phyloP scores from a whole-genome alignment of 2,113 vertebrate species.

The Anser cygnoides region DNA sequence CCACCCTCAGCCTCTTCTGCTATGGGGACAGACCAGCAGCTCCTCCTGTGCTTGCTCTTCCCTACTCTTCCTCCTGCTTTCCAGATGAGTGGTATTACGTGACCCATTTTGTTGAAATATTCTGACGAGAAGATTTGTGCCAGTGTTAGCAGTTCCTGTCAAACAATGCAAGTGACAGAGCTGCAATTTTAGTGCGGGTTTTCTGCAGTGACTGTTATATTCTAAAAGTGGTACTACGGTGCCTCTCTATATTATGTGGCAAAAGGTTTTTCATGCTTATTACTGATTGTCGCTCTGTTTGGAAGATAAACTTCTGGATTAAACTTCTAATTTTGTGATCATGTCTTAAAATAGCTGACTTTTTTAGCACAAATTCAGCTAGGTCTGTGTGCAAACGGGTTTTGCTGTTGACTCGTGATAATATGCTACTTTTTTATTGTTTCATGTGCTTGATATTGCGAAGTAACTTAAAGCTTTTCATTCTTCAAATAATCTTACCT shows the following conservation, averaged over 20 bases:
- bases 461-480: not conserved
- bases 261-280: not conserved
- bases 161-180: not conserved
- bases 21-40: not conserved
- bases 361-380: not conserved
- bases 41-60: not conserved
- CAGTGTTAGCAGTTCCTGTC: not conserved
- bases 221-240: not conserved
- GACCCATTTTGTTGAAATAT: not conserved
- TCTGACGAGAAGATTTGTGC: not conserved
- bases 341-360: not conserved
- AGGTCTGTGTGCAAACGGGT: not conserved
- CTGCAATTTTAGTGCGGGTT: not conserved
- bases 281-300: not conserved
- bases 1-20: rapidly evolving
- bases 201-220: not conserved
- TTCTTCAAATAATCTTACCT: not conserved
- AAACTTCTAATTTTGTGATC: not conserved
- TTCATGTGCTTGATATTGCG: not conserved
- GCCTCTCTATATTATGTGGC: not conserved
- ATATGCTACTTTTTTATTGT: not conserved
- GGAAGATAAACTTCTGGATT: not conserved
- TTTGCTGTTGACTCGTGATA: not conserved
- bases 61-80: not conserved
- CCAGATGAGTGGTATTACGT: rapidly evolving